Evolutionary conservation across 1,140 invertebrate species (phyloP).

Genomic region (Calephelis virginiensis): DNA sequence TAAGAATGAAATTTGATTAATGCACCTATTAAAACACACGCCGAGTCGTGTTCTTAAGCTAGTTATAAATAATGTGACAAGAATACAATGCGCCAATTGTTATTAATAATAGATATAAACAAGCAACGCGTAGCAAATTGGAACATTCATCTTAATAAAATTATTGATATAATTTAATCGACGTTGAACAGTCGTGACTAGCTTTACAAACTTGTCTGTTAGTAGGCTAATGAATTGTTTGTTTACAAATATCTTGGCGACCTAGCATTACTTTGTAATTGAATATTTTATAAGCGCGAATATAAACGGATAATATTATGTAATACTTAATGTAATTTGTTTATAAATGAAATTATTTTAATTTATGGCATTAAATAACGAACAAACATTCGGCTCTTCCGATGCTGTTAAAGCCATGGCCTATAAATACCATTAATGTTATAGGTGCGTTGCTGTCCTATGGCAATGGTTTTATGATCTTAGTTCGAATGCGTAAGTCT

Average conservation of each 20-base stretch:
- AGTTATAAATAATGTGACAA: constrained; percentile 1
- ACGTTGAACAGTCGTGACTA: constrained; percentile 5
- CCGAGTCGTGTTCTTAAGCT: background rate
- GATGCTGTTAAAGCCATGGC: no score
- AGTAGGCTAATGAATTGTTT: constrained; percentile 20
- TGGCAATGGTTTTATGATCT: no score
- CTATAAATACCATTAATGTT: no score
- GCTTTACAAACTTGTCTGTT: constrained; percentile 10
- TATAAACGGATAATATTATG: background rate
- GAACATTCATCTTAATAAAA: constrained; percentile 17
- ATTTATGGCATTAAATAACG: no score
- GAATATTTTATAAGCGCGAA: background rate
- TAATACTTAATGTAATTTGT: no score
- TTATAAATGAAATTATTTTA: no score
- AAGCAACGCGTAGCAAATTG: constrained; percentile 16
- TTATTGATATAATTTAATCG: constrained; percentile 14
- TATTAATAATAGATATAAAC: constrained; percentile 16
- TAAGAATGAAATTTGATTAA: background rate
- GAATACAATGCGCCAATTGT: constrained; percentile 1
- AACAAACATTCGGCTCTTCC: no score
- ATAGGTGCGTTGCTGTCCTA: no score
- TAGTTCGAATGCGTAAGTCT: no score
- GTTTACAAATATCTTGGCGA: constrained; percentile 17
- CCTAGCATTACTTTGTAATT: constrained; percentile 14
- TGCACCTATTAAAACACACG: background rate